Evolutionary conservation across 2,113 vertebrate genomes (phyloP), one percentile per base, ranked within the genome.

Genomic region (Bothrops jararaca): DNA sequence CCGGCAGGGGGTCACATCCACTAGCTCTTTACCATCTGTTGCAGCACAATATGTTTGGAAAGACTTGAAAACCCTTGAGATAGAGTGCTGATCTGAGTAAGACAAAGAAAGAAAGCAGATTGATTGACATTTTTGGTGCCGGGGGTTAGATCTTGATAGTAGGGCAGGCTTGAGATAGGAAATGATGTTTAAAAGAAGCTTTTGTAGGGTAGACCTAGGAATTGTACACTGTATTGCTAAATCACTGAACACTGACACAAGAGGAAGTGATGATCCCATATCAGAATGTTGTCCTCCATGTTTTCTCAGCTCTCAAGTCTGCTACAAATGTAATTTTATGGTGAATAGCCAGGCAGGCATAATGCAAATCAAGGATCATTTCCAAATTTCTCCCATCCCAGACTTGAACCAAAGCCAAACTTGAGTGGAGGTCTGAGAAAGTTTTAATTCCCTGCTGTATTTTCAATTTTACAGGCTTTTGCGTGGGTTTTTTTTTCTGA

Each of bases 11-110:
- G 86, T 88, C 86, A 92, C 60, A 89, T 89, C 56, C 88, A 93
- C 88, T 53, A 90, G 89, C 48, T 86, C 56, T 89, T 93, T 80
- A 90, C 92, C 92, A 90, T 93, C 92, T 93, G 92, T 58, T 90
- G 69, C 45, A 89, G 88, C 88, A 58, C 20, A 93, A 85, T 60
- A 86, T 60, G 80, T 60, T 60, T 90, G 54, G 92, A 90, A 53
- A 39, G 88, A 26, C 56, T 86, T 45, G 85, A 85, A 90, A 90
- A 56, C 54, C 56, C 92, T 52, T 26, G 29, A 92, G 92, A 90
- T 48, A 90, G 74, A 60, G n/a, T 53, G 18, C 26, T 93, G 89
- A 90, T 90, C 56, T 86, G 39, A 45, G 29, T 60, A 34, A 90
- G 89, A 90, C 22, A 90, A 93, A 93, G 48, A 60, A 86, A 29